Base-by-base conservation (phyloP, 2,113 vertebrate genomes). In the Lepus timidus region DNA sequence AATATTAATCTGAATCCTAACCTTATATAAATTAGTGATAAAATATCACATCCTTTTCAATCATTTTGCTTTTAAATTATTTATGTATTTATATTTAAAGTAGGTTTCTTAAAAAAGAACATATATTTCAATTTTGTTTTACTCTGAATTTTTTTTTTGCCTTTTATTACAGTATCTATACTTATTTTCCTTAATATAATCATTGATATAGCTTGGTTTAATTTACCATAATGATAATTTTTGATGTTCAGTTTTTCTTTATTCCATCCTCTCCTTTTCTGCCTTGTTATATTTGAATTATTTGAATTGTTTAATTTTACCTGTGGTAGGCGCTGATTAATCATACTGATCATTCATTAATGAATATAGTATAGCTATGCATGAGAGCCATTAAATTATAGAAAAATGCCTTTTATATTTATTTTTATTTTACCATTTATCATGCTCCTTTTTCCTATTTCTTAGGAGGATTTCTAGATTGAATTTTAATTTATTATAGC, bases 111-210 rank as follows among this genome's bases (percentile, higher is more conserved):
- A 44, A 62, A 74, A 4, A 36, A 70, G 3, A 85, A 1, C 3
- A 16, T 44, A 58, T 36, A 22, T 8, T 82, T 81, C 22, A 23
- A 52, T 61, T 83, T 88, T 39, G 22, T 33, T 67, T 84, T 67
- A 39, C 39, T 96, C 16, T 93, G 70, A 91, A 2, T 19, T 71
- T 65, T 75, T 93, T 27, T 52, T 96, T 23, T 82, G 55, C n/a
- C 23, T 64, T 78, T 85, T 76, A 92, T 51, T 23, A 12, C 6
- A 4, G 13, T 71, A 1, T 75, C 75, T 49, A 65, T 49, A 31
- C 4, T 85, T 89, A 44, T 44, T 75, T 51, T 61, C 49, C 80
- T 68, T 33, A 93, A 74, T 31, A 2, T 61, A 58, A 16, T 73
- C 27, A 75, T 51, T 82, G 49, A 39, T 86, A 19, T n/a, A 10